phyloP scores from a whole-genome alignment of 1,140 invertebrate genomes.

The Scaptomyza montana region DNA sequence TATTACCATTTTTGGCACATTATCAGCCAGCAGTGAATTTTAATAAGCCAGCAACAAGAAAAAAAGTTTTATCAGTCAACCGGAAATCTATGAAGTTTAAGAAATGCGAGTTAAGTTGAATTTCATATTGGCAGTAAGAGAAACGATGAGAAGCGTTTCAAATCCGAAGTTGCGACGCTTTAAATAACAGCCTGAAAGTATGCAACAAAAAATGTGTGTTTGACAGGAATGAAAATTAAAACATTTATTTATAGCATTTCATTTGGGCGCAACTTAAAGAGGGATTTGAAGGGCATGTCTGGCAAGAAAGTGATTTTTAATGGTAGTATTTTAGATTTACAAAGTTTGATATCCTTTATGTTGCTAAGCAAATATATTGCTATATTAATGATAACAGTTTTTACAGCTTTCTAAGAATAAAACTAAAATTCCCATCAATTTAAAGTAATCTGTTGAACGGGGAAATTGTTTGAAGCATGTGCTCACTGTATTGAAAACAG shows the following conservation, averaged over 20 bases:
- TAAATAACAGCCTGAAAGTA: slow-evolving; percentile 33
- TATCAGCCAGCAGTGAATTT: slow-evolving; percentile 68
- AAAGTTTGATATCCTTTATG: too few relatives aligned
- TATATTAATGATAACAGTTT: too few relatives aligned
- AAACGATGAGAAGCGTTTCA: not conserved
- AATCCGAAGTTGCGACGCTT: slow-evolving; percentile 11
- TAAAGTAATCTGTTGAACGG: too few relatives aligned
- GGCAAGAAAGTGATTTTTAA: not conserved
- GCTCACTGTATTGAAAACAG: not conserved
- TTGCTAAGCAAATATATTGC: too few relatives aligned
- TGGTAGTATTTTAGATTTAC: too few relatives aligned
- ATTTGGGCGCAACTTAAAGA: slow-evolving; percentile 9
- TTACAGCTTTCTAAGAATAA: too few relatives aligned
- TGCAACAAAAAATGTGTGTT: slow-evolving; percentile 41
- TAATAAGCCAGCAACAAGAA: slow-evolving; percentile 52
- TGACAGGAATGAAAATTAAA: slow-evolving; percentile 44
- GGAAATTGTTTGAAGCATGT: too few relatives aligned
- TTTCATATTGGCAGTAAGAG: not conserved
- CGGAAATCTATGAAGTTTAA: slow-evolving; percentile 17
- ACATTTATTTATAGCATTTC: slow-evolving; percentile 44
- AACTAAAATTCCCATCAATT: too few relatives aligned
- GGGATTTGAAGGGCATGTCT: not conserved
- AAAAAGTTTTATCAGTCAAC: slow-evolving; percentile 36
- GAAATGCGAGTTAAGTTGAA: slow-evolving; percentile 1
- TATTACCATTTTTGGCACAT: slow-evolving; percentile 34